These are phyloP conservation scores for Leucophenga varia DNA, from an alignment of 1,140 invertebrate species.

Conservation along the genomic window DNA sequence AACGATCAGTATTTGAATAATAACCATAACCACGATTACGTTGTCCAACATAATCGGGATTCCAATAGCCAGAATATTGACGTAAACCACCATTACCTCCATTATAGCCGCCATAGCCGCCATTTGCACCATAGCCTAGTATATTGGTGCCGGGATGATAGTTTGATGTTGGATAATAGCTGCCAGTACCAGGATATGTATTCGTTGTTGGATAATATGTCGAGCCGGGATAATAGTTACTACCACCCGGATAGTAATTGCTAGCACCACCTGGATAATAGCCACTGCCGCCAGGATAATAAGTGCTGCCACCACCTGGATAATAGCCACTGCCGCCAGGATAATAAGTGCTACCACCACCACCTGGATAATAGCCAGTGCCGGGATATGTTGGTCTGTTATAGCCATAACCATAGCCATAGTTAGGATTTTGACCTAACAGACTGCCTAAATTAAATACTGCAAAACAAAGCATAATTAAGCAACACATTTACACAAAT, in stretches of 20 bases:
- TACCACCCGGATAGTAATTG: constrained; percentile 1
- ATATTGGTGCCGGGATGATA: constrained; percentile 37
- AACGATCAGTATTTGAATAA: constrained; percentile 43
- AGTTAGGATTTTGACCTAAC: constrained; percentile 23
- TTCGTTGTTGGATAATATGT: constrained; percentile 5
- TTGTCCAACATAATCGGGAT: constrained; percentile 46
- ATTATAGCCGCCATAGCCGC: constrained; percentile 55
- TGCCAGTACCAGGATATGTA: background rate
- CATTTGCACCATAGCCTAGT: constrained; percentile 35
- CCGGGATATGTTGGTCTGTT: constrained; percentile 3
- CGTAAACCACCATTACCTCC: constrained; percentile 56
- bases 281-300: constrained; percentile 3
- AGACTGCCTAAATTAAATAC: constrained; percentile 41
- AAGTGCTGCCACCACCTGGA: constrained; percentile 12
- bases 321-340: constrained; percentile 19
- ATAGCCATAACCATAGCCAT: constrained; percentile 5
- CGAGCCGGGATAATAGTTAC: constrained; percentile 22
- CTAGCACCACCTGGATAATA: background rate
- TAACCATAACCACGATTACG: constrained; percentile 53
- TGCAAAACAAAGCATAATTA: constrained; percentile 11
- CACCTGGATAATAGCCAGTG: constrained; percentile 20
- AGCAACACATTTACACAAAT: background rate
- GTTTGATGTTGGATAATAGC: constrained; percentile 27
- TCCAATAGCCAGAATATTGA: constrained; percentile 56
- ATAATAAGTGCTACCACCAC: background rate